These are phyloP conservation scores for Batillaria attramentaria DNA, from an alignment of 1,140 invertebrate genomes.

Conservation along the genomic window DNA sequence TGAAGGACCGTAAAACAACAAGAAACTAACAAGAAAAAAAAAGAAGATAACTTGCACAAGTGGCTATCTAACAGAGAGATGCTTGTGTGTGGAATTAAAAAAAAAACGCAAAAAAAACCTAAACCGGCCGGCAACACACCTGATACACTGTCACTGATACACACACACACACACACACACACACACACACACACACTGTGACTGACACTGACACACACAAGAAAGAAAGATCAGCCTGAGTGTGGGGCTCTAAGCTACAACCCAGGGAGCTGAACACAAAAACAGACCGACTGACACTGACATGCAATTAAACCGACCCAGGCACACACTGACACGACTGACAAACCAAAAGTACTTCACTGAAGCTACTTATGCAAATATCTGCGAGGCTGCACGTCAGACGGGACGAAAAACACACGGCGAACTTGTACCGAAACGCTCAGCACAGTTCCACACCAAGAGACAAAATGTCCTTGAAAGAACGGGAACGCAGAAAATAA, in stretches of 20 bases:
- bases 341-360: background rate
- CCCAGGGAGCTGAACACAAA: no score
- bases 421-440: no score
- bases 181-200: conserved; percentile 9
- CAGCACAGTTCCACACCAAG: no score
- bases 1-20: background rate
- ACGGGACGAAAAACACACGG: no score
- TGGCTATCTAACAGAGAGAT: background rate
- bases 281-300: background rate
- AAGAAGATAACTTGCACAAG: no score
- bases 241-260: no score
- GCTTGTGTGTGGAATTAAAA: background rate
- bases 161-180: conserved; percentile 15
- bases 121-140: background rate
- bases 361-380: no score
- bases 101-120: background rate
- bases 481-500: no score
- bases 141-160: background rate
- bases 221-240: background rate
- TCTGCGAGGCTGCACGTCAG: no score
- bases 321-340: background rate
- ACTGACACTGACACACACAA: background rate
- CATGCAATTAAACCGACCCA: background rate
- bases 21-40: background rate
- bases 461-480: no score